Evolutionary conservation across 2,113 vertebrate species (phyloP).

Genomic region (Columbina picui): DNA sequence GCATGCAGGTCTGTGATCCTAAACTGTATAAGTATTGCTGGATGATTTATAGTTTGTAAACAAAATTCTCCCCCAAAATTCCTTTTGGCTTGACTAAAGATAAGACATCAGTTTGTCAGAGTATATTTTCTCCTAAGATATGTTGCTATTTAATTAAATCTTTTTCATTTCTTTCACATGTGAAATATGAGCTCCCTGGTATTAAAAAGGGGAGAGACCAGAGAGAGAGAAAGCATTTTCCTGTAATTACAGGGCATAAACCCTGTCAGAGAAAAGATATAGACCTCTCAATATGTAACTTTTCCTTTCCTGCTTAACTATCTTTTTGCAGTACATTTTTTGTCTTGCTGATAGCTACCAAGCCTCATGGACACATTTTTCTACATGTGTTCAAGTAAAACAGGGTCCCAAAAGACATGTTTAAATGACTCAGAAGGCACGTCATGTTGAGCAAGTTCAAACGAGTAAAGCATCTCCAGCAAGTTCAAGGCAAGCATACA

Average conservation of each 20-base stretch:
- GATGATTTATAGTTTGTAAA: slow-evolving; percentile 45
- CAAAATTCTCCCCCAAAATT: not conserved
- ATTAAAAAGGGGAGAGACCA: not conserved
- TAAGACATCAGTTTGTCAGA: not conserved
- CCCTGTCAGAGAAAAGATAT: not conserved
- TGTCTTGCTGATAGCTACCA: not conserved
- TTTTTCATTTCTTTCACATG: slow-evolving; percentile 44
- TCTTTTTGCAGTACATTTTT: not conserved
- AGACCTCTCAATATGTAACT: not conserved
- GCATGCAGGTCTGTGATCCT: not conserved
- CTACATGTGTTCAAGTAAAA: not conserved
- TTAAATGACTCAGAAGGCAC: not conserved
- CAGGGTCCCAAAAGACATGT: not conserved
- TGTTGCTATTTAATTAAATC: slow-evolving; percentile 47
- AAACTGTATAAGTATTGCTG: slow-evolving; percentile 3
- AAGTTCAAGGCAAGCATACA: not conserved
- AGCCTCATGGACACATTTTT: not conserved
- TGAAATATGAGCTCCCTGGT: slow-evolving; percentile 47
- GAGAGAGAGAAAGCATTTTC: not conserved
- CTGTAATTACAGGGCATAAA: slow-evolving; percentile 43
- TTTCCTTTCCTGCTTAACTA: not conserved
- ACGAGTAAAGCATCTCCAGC: not conserved
- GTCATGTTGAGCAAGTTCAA: not conserved
- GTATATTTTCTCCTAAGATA: slow-evolving; percentile 36
- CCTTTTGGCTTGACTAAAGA: slow-evolving; percentile 40